Base-by-base conservation (phyloP, 1,140 invertebrate species). In the Parasteatoda tepidariorum region DNA sequence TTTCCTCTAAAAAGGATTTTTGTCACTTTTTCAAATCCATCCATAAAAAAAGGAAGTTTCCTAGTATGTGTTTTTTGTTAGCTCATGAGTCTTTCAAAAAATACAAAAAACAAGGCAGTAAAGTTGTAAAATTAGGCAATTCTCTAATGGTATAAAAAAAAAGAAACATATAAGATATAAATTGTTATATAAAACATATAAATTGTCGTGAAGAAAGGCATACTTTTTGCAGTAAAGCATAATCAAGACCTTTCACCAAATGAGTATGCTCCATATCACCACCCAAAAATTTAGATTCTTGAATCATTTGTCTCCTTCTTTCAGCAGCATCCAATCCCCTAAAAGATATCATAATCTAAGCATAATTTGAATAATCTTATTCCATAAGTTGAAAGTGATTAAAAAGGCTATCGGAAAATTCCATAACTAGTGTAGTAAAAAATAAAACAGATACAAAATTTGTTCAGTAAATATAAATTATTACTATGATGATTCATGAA, bases 221-320 rank as follows among this genome's bases (percentile, higher is more conserved):
- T 74, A 97, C 96, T 90, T 99, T 99, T 89, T 99, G 97, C 64
- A 99, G 90, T n/a, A 99, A 90, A 7, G 98, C 98, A 91, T 98
- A 99, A 93, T 99, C 98, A 11, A 99, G 91, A 89, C 98, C 98
- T 91, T 99, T 99, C 71, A 99, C 98, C 91, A 99, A 98, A 90
- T 99, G 98, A 89, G 98, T 99, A 87, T 99, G 98, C 86, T 99
- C 97, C 95, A 99, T 99, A 89, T 99, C 98, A 93, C 98, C 98
- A 88, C 98, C 98, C 90, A 99, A 95, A 90, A 97, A 99, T 91
- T 99, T 99, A 0, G 98, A 99, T 89, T 99, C 97, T 89, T 99
- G 96, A 88, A 99, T 99, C 90, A 98, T 93, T 88, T 98, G 96
- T 41, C 96, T 92, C 55, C 98, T 91, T 61, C 97, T 91, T 90